Conservation (phyloP, 2,888 invertebrate genomes). For the Reticulitermes lucifugus region DNA sequence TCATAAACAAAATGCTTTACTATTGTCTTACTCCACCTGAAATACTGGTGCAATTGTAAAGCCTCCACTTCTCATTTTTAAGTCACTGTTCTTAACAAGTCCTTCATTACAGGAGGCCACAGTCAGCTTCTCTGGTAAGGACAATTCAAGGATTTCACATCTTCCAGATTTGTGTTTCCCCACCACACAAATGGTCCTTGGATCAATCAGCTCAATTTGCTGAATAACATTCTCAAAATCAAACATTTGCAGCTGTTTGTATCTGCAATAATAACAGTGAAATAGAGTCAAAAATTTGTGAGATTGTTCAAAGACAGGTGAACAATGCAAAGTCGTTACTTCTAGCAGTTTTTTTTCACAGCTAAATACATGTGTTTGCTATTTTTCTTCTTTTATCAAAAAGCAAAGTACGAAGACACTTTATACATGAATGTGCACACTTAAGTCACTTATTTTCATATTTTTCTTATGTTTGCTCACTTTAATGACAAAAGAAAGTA, state of each 20-base stretch:
- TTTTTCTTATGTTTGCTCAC: too few species aligned
- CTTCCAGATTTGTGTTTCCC: slow-evolving; percentile 12
- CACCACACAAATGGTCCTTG: slow-evolving; percentile 24
- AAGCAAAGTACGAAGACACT: too few species aligned
- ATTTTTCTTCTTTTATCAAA: too few species aligned
- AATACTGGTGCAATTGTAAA: slow-evolving; percentile 25
- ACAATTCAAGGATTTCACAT: slow-evolving; percentile 31
- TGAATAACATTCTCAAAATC: slow-evolving; percentile 11
- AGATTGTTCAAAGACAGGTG: too few species aligned
- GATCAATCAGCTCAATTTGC: slow-evolving; percentile 7
- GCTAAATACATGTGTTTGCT: too few species aligned
- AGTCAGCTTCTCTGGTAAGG: slow-evolving; percentile 42
- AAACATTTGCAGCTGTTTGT: slow-evolving; percentile 31
- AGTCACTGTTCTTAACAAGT: slow-evolving; percentile 43
- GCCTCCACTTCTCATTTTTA: slow-evolving; percentile 39
- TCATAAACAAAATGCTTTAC: not conserved
- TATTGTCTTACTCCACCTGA: slow-evolving; percentile 38
- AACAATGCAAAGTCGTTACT: too few species aligned
- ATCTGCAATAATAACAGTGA: slow-evolving; percentile 1
- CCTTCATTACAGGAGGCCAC: slow-evolving; percentile 33
- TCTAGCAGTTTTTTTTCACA: too few species aligned
- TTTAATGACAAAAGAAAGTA: too few species aligned
- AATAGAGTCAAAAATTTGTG: too few species aligned
- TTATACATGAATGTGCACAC: too few species aligned
- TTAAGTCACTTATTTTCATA: too few species aligned